Base-by-base conservation (phyloP, 2,113 vertebrate species). In the Micromys minutus region DNA sequence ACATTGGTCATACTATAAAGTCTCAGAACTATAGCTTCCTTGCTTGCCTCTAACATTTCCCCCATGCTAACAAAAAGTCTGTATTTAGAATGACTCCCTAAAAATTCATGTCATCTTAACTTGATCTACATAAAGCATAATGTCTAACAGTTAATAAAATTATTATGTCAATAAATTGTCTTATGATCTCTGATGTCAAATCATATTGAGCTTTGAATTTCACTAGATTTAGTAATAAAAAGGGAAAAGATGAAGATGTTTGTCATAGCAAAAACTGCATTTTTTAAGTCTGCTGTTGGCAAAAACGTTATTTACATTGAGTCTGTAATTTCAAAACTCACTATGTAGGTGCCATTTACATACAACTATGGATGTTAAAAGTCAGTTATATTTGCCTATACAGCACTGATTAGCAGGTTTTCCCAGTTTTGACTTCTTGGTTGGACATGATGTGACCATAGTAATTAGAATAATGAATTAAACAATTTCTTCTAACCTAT, bases 121-220 rank as follows among this genome's bases (percentile, higher is more conserved):
- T 80, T 93, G 59, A 83, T 65, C 92, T 79, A 91, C 59, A 95
- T 74, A 31, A 96, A 95, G 95, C 95, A 93, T 71, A 94, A 83
- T 90, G 92, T 5, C 89, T 75, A 94, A 47, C 87, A 90, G 11
- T 95, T 96, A 90, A 92, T 86, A 94, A 94, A 91, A 85, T 87
- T 79, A 26, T 87, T 89, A 47, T 5, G 61, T 69, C 81, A 90
- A 45, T 88, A 5, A 76, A 26, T 13, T 81, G 5, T 39, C 57
- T 4, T 39, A 74, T 92, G 74, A 79, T 86, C 5, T 93, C 93
- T 96, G n/a, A 85, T 95, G 65, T 12, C 89, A 96, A 89, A 74
- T 13, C 13, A 57, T 89, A 87, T 86, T 94, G 81, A 91, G 81
- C 92, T 52, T 90, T 94, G 31, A 97, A 92, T 92, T 93, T 83